phyloP scores from a whole-genome alignment of 2,888 invertebrate genomes.

The Drosophila algonquin region DNA sequence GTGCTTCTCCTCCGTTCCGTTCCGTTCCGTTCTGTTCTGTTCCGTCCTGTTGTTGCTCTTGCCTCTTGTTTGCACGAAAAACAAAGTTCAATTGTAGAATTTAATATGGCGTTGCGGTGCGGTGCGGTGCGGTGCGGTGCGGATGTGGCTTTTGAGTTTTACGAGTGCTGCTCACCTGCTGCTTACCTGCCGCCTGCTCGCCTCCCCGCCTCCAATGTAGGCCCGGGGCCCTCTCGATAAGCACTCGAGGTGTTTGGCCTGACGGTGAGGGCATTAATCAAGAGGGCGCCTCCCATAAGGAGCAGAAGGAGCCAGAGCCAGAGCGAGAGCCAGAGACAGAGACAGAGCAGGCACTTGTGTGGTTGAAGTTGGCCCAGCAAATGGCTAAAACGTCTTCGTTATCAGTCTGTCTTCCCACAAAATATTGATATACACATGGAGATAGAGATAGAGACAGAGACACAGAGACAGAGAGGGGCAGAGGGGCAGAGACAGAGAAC shows the following conservation, averaged over 20 bases:
- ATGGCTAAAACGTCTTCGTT: conserved; percentile 46
- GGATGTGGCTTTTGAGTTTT: conserved; percentile 60
- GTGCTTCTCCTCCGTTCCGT: background rate
- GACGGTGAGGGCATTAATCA: conserved; percentile 45
- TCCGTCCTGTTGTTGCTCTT: background rate
- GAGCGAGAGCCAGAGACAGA: conserved; percentile 21
- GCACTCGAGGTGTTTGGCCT: conserved; percentile 44
- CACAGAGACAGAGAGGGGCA: background rate
- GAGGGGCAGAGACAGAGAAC: background rate
- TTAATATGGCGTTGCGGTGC: conserved; percentile 48
- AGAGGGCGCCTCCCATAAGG: conserved; percentile 1
- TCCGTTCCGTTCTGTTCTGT: background rate
- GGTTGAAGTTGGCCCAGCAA: conserved; percentile 41
- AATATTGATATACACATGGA: conserved; percentile 37
- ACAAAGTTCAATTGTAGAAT: conserved; percentile 58
- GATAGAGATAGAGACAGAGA: background rate
- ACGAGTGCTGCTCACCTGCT: conserved; percentile 43
- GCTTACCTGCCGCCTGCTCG: too few relatives aligned
- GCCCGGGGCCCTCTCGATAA: conserved; percentile 29
- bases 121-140: conserved; percentile 38
- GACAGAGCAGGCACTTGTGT: conserved; percentile 30
- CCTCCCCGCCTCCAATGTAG: background rate
- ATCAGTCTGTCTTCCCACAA: conserved; percentile 35
- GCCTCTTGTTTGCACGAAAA: conserved; percentile 25
- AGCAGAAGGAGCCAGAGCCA: conserved; percentile 1